Evolutionary conservation across 2,113 vertebrate genomes (phyloP).

Genomic region (Cisticola juncidis): DNA sequence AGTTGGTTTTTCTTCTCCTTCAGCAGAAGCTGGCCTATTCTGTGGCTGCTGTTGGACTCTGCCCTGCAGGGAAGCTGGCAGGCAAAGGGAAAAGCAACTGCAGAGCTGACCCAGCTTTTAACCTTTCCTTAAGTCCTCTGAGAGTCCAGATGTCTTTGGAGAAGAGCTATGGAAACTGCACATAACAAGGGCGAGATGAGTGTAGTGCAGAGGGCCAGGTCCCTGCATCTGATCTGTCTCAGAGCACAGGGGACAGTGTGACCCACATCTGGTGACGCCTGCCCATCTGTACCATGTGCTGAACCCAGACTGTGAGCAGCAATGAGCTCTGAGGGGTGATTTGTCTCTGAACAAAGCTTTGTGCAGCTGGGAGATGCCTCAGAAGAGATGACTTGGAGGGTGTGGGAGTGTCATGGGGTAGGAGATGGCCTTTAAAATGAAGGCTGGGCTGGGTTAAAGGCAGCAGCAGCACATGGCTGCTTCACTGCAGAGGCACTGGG

Average conservation of each 20-base stretch:
- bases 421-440: neutral
- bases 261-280: neutral
- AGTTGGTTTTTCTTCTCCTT: neutral
- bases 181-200: neutral
- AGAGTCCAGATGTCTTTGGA: slow-evolving; percentile 23
- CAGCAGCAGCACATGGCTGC: neutral
- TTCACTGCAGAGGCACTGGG: neutral
- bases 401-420: neutral
- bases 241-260: neutral
- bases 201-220: neutral
- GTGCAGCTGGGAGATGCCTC: neutral
- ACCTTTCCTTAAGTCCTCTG: neutral
- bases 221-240: neutral
- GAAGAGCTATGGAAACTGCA: neutral
- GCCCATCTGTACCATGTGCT: neutral
- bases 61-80: slow-evolving; percentile 19
- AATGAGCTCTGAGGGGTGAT: neutral
- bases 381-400: neutral
- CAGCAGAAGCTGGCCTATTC: neutral
- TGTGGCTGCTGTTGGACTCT: neutral
- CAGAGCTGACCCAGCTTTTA: slow-evolving; percentile 14
- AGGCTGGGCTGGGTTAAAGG: neutral
- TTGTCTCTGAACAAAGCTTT: neutral
- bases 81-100: neutral
- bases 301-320: neutral